Conservation (phyloP, 2,113 vertebrate genomes). For the Camelus bactrianus region DNA sequence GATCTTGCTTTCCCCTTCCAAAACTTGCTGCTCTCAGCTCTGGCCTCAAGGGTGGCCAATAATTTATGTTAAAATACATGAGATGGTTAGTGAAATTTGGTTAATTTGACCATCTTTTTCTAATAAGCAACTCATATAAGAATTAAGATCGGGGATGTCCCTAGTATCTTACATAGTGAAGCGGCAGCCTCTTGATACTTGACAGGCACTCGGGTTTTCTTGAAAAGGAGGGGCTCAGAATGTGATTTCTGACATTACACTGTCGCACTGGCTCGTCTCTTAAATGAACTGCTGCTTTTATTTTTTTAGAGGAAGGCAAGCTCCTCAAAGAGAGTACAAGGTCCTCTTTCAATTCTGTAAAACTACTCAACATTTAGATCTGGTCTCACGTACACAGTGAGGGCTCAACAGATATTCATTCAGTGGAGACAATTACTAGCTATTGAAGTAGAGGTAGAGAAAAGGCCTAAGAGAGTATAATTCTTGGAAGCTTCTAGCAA, state of each 20-base stretch:
- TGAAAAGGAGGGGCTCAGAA: neutral
- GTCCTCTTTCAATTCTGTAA: neutral
- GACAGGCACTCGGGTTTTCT: neutral
- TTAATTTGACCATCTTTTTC: slow-evolving; percentile 50
- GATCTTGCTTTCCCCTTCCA: slow-evolving; percentile 69
- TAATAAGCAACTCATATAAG: slow-evolving; percentile 52
- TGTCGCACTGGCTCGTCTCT: neutral
- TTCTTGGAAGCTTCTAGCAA: neutral
- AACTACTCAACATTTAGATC: slow-evolving; percentile 17
- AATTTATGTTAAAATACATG: slow-evolving; percentile 66
- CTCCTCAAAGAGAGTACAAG: neutral
- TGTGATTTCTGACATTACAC: neutral
- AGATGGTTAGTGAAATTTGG: slow-evolving; percentile 71
- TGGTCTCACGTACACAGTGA: neutral
- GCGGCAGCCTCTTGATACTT: neutral
- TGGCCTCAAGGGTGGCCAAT: slow-evolving; percentile 57
- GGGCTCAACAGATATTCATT: slow-evolving; percentile 42
- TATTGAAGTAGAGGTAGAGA: neutral
- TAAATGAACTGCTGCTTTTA: neutral
- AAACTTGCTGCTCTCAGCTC: slow-evolving; percentile 77
- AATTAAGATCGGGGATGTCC: slow-evolving; percentile 35
- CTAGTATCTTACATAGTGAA: neutral
- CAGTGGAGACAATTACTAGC: slow-evolving; percentile 25
- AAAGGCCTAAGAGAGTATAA: neutral
- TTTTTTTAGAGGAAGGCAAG: neutral